Percentiles rank a stretch among this genome's conserved stretches.
Evolutionary conservation across 2,888 invertebrate genomes (phyloP).

Genomic region (Patella pellucida): DNA sequence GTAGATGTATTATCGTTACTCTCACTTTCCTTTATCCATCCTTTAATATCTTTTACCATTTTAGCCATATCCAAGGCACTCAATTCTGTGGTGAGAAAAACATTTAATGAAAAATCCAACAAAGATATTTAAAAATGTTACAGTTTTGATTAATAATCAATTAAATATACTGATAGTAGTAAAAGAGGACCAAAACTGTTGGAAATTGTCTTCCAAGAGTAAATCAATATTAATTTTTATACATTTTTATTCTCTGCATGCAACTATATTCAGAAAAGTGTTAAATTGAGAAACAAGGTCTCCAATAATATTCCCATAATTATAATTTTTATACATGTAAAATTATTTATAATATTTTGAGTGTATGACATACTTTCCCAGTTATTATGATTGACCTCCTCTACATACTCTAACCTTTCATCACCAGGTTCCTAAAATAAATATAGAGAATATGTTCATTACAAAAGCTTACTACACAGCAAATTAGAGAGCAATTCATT

Average conservation of each 20-base stretch:
- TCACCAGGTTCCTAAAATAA: constrained; percentile 42
- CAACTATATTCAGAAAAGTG: too few species aligned
- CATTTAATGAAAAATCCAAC: background rate
- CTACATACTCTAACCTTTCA: constrained; percentile 40
- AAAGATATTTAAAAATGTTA: background rate
- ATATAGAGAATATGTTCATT: too few species aligned
- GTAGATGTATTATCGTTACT: constrained; percentile 15
- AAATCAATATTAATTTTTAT: too few species aligned
- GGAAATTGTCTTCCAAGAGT: too few species aligned
- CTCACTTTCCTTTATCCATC: constrained; percentile 26
- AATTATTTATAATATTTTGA: too few species aligned
- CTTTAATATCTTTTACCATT: constrained; percentile 50
- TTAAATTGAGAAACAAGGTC: too few species aligned
- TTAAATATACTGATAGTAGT: too few species aligned
- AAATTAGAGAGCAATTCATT: background rate
- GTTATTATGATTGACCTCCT: constrained; percentile 49
- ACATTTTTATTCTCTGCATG: too few species aligned
- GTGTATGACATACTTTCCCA: constrained; percentile 49
- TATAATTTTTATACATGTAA: too few species aligned
- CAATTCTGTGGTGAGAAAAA: constrained; percentile 39
- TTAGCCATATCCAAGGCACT: constrained; percentile 53
- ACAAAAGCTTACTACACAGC: background rate
- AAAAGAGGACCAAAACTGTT: too few species aligned
- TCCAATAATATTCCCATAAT: too few species aligned
- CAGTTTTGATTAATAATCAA: background rate